Percentiles rank a stretch among this genome's conserved stretches.
Evolutionary conservation across 2,888 invertebrate genomes (phyloP).

Genomic region (Drosophila kokeensis): DNA sequence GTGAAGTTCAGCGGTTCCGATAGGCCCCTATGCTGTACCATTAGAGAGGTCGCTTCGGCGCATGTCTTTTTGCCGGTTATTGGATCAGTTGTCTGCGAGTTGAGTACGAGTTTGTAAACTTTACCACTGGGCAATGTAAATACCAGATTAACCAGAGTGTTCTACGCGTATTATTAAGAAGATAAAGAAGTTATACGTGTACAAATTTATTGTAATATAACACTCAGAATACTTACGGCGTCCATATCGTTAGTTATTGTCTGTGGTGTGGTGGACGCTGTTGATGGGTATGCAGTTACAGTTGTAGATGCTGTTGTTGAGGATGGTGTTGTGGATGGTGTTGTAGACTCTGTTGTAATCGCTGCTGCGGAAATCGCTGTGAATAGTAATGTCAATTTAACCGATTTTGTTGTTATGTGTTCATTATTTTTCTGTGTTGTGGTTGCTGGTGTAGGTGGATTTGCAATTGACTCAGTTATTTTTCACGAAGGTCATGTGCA

Average conservation of each 20-base stretch:
- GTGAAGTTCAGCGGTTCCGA: conserved; percentile 10
- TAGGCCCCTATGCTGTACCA: conserved; percentile 16
- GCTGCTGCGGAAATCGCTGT: background rate
- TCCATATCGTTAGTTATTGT: background rate
- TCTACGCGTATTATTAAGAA: conserved; percentile 13
- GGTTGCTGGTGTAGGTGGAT: background rate
- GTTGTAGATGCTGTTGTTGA: background rate
- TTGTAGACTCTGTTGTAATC: background rate
- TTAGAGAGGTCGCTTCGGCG: conserved; percentile 7
- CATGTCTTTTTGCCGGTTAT: conserved; percentile 29
- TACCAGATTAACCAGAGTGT: conserved; percentile 21
- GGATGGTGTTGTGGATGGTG: background rate
- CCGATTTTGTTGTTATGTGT: background rate
- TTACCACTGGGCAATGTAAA: conserved; percentile 25
- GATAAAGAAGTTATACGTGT: conserved; percentile 19
- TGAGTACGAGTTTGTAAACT: conserved; percentile 19
- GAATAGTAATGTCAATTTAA: background rate
- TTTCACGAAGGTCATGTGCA: background rate
- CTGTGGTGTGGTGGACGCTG: background rate
- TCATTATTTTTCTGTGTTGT: background rate
- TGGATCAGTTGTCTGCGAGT: conserved; percentile 24
- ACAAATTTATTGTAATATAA: background rate
- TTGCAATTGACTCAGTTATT: background rate
- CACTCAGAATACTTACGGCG: conserved; percentile 24
- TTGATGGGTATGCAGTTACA: background rate